phyloP scores from a whole-genome alignment of 2,113 vertebrate genomes.

The Brienomyrus longianalis region DNA sequence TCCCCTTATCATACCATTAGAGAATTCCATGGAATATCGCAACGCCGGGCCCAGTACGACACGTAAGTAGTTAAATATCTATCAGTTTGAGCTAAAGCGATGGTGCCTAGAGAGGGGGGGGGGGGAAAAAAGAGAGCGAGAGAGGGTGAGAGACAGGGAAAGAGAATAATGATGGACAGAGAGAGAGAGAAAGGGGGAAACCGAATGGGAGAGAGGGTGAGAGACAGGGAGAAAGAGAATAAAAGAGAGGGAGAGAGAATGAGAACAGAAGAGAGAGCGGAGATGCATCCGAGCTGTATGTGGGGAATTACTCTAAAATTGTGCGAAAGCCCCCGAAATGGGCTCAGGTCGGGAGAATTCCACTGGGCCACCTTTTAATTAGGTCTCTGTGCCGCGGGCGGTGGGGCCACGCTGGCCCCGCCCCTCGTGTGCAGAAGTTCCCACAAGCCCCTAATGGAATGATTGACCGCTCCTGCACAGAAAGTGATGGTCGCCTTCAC shows the following conservation, averaged over 20 bases:
- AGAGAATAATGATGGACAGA: neutral
- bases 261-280: slow-evolving; percentile 18
- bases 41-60: slow-evolving; percentile 31
- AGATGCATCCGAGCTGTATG: slow-evolving; percentile 40
- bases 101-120: slow-evolving; percentile 30
- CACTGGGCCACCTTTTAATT: slow-evolving; percentile 65
- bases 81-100: slow-evolving; percentile 44
- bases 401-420: slow-evolving; percentile 48
- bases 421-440: slow-evolving; percentile 43
- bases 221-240: slow-evolving; percentile 29
- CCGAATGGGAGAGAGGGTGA: neutral
- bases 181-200: slow-evolving; percentile 29
- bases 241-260: slow-evolving; percentile 28
- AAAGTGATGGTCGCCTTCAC: slow-evolving; percentile 57
- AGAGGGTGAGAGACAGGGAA: slow-evolving; percentile 30
- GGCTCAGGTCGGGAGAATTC: slow-evolving; percentile 52
- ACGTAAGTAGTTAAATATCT: slow-evolving; percentile 36
- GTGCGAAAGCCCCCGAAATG: slow-evolving; percentile 42
- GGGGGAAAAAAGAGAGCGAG: neutral
- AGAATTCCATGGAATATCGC: slow-evolving; percentile 31
- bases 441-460: slow-evolving; percentile 53
- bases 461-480: slow-evolving; percentile 56
- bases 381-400: slow-evolving; percentile 57
- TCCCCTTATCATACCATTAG: slow-evolving; percentile 15
- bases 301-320: slow-evolving; percentile 28